phyloP scores from a whole-genome alignment of 2,113 vertebrate genomes.

The Tricholaema leucomelas region DNA sequence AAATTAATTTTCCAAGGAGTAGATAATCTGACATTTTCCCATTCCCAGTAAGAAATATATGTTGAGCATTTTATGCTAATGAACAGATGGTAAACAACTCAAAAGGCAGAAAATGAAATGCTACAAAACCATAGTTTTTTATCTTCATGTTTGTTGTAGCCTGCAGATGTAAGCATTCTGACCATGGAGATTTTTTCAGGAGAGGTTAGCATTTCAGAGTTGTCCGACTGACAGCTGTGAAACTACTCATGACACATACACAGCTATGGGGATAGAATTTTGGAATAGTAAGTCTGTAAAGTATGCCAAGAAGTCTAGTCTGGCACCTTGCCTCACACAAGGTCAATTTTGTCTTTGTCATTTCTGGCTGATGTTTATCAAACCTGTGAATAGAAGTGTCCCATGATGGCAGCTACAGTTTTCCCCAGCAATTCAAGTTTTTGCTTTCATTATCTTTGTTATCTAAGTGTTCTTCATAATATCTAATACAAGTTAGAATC shows the following conservation, averaged over 20 bases:
- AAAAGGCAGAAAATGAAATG: not conserved
- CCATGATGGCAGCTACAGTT: not conserved
- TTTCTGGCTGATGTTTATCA: not conserved
- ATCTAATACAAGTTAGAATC: not conserved
- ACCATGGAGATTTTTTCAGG: not conserved
- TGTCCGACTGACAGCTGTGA: slow-evolving; percentile 1
- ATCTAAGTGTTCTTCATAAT: not conserved
- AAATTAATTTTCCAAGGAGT: not conserved
- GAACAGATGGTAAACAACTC: not conserved
- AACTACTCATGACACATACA: not conserved
- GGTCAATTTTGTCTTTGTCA: slow-evolving; percentile 1
- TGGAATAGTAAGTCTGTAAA: not conserved
- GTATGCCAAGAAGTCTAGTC: not conserved
- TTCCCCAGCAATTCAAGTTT: not conserved
- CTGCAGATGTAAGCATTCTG: not conserved
- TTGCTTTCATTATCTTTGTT: not conserved
- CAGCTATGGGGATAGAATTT: not conserved
- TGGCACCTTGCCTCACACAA: not conserved
- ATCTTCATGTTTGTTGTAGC: not conserved
- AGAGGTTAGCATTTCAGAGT: not conserved
- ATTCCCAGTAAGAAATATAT: not conserved
- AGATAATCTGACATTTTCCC: not conserved
- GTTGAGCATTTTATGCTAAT: not conserved
- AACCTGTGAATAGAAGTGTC: not conserved
- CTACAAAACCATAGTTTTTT: not conserved